Evolutionary conservation across 2,113 vertebrate genomes (phyloP), one percentile per base, ranked within the genome.

Genomic region (Notechis scutatus): DNA sequence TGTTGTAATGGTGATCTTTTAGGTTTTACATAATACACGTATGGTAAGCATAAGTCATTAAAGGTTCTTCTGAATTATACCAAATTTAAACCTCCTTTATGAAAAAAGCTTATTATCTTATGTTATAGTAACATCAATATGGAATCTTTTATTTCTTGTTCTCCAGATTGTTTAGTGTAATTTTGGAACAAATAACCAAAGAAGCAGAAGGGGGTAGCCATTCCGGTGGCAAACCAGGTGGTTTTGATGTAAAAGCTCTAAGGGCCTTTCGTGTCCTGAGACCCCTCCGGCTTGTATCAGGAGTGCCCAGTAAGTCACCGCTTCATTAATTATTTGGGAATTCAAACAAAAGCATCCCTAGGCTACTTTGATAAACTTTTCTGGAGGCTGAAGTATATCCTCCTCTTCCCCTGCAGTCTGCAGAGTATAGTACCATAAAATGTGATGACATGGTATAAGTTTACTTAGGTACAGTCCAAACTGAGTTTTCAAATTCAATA

Each of bases 221-320:
- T 93, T 98, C 99, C 0, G 98, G 98, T 91, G 99, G 99, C 88
- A 99, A 99, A 97, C 97, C 99, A 87, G 99, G 99, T 95, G 99
- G 99, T 97, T 99, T 99, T 96, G 99, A 99, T 95, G 99, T 99
- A 96, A 99, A 99, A 98, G 99, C 99, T 97, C 99, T 99, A 94
- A 98, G 99, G 98, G 99, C 99, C 97, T 99, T 99, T 96, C 98
- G 99, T 97, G 99, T 99, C 97, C 95, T 99, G 97, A 98, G 99
- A 97, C 99, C 99, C 96, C 99, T 99, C 95, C 98, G 99, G 96
- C 98, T 99, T 94, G 99, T 99, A 97, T 99, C 99, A 97, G 99
- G 99, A 98, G 99, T 99, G 97, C 99, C 99, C 98, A 99, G 99
- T 99, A 98, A 99, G 99, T 98, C 26, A 10, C 26, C 24, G 5